Conservation (phyloP, 2,888 invertebrate genomes). For the Pachycephus smyrnensis region DNA sequence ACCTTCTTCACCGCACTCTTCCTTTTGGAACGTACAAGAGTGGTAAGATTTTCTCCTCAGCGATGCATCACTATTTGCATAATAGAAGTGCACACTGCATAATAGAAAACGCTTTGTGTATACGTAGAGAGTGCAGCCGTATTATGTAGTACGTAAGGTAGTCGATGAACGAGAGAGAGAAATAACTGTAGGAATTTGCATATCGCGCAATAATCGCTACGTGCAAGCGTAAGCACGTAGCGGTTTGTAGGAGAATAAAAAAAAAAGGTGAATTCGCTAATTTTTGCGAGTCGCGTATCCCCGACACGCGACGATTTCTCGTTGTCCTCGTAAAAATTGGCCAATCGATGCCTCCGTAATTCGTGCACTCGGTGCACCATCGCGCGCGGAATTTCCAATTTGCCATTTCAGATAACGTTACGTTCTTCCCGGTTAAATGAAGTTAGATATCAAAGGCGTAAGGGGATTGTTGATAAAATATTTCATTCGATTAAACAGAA, state of each 20-base stretch:
- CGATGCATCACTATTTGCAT: constrained; percentile 49
- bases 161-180: neutral
- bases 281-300: neutral
- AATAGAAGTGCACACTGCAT: constrained; percentile 43
- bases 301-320: neutral
- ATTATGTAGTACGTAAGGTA: neutral
- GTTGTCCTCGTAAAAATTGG: neutral
- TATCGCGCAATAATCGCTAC: neutral
- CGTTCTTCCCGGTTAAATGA: neutral
- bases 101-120: constrained; percentile 38
- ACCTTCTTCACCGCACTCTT: neutral
- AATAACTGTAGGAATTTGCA: neutral
- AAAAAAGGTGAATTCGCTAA: neutral
- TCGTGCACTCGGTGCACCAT: neutral
- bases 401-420: neutral
- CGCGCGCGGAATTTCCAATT: neutral
- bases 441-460: neutral
- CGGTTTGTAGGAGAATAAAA: neutral
- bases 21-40: neutral
- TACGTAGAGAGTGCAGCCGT: neutral
- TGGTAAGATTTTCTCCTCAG: constrained; percentile 13
- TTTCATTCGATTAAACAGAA: too few relatives aligned
- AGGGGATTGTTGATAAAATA: too few relatives aligned
- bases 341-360: neutral
- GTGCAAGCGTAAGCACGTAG: neutral